Evolutionary conservation across 1,140 invertebrate species (phyloP), one percentile per base, ranked within the genome.

Genomic region (Drusus annulatus): DNA sequence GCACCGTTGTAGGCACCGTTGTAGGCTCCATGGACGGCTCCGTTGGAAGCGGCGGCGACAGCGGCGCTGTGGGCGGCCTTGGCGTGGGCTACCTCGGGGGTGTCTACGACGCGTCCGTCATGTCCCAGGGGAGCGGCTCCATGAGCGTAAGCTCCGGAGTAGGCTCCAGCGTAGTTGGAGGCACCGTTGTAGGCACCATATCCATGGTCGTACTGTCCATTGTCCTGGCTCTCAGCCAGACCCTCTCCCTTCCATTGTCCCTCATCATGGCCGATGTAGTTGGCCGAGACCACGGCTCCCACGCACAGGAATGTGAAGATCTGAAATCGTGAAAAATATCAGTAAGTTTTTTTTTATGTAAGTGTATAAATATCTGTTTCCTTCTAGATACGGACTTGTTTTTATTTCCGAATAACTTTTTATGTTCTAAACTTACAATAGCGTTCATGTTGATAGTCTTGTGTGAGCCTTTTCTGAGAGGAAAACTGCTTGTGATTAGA

Each of bases 241-340:
- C 31, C 31, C 31, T 36, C 31, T 36, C 31, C 31, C 31, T 36
- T 36, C 31, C 31, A 83, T 58, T n/a, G 77, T 79, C 68, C 79
- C 31, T 36, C 31, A 36, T 36, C 31, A 8, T 36, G 2, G 31
- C 6, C 8, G 31, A 36, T 36, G 31, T 36, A 56, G 19, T 36
- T 56, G 21, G 81, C 81, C 10, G 81, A 79, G 3, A 60, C 81
- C 50, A 80, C 17, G 58, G 78, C 81, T 36, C 63, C 76, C 73
- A 82, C 10, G 78, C 78, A 82, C 81, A 82, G 68, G 56, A 82
- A 73, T 60, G 81, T 80, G 58, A 82, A 71, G 51, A 82, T 77
- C 81, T 82, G 77, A 45, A 45, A 45, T 45, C 13, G 31, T 36
- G 8, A 7, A 36, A 36, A 36, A 36, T 36, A 28, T 36, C 31